phyloP scores from a whole-genome alignment of 2,888 invertebrate genomes.

The Auanema freiburgensis region DNA sequence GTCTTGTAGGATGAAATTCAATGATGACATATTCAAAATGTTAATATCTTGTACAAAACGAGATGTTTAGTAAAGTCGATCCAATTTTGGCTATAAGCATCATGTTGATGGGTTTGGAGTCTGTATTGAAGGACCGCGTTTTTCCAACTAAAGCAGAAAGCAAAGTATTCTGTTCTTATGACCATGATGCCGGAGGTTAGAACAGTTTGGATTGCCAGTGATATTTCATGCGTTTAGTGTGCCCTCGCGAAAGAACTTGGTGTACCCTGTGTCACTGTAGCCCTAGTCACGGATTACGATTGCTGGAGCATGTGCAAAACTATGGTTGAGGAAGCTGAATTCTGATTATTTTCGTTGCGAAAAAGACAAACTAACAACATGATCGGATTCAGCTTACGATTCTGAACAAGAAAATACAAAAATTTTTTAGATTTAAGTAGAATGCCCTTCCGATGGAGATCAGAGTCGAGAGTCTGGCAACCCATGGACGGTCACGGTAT shows the following conservation, averaged over 20 bases:
- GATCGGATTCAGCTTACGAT: too few species aligned
- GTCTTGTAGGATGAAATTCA: too few species aligned
- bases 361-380: too few species aligned
- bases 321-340: neutral
- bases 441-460: too few species aligned
- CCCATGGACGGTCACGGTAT: too few species aligned
- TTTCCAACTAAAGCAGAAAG: slow-evolving; percentile 75
- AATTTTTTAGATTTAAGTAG: too few species aligned
- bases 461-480: too few species aligned
- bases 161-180: slow-evolving; percentile 83
- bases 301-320: slow-evolving; percentile 75
- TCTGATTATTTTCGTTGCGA: too few species aligned
- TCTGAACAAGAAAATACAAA: too few species aligned
- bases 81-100: slow-evolving; percentile 66
- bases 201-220: neutral
- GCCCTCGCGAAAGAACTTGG: slow-evolving; percentile 91
- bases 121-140: slow-evolving; percentile 76
- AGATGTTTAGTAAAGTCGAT: too few species aligned
- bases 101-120: slow-evolving; percentile 77
- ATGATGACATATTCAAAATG: too few species aligned
- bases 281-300: slow-evolving; percentile 96
- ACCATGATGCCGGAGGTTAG: slow-evolving; percentile 90
- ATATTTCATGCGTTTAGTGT: slow-evolving; percentile 70
- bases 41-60: too few species aligned
- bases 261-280: slow-evolving; percentile 85